Base-by-base conservation (phyloP, 37 sponge, comb jelly and placozoan species). In the Lycopodina hypogea region DNA sequence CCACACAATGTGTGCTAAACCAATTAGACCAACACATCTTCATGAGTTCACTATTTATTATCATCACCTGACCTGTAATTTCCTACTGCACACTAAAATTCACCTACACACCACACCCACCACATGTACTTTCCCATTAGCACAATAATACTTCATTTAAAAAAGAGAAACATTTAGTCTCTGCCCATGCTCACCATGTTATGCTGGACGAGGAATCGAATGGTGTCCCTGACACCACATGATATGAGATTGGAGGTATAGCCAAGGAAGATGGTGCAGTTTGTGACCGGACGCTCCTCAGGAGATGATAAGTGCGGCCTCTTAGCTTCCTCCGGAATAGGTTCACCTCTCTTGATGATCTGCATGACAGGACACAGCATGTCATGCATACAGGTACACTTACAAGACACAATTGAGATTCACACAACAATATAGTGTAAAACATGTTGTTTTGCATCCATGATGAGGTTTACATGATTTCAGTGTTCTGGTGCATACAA, bases 201-300 rank as follows among this genome's bases (percentile, higher is more conserved):
- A 64, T 98, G 71, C 75, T 98, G 53, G 21, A 86, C 94, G 40
- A 98, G 87, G 76, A 84, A 98, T 42, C 94, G 71, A 18, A 98
- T 61, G 0, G 87, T 82, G 19, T 98, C 96, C 50, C 99, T 81
- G 24, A 88, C 66, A 0, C 99, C 99, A 61, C 88, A 91, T 0
- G 96, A 93, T 11, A 98, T 98, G 70, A 96, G 63, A 68, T 98
- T 98, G 66, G 94, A 93, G 0, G 99, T 98, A 63, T 90, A 98
- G 56, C 99, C 99, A n/a, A 98, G 90, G 61, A 98, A 98, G 3
- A 98, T 87, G 28, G 99, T 95, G 66, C 99, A 98, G 85, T 93
- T 95, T 0, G 88, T 85, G 3, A 88, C 59, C 0, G 87, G 83
- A 26, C 93, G 58, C 72, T 87, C 83, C 17, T 73, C 87, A 2